Evolutionary conservation across 2,888 invertebrate genomes (phyloP).

Genomic region (Gymnosoma rotundatum): DNA sequence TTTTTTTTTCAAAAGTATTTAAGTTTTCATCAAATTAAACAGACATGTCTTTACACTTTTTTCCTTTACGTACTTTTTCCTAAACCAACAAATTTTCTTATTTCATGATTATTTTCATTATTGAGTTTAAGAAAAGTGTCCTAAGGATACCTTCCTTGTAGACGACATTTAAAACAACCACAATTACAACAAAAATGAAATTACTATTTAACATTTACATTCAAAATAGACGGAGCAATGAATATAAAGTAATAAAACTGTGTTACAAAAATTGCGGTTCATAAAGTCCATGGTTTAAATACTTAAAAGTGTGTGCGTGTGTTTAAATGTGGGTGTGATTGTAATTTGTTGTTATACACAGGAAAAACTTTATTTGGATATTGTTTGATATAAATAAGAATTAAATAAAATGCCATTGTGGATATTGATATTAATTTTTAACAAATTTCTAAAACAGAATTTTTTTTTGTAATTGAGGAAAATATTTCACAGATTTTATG

Average conservation of each 20-base stretch:
- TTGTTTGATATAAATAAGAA: too few relatives aligned
- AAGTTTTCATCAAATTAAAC: slow-evolving; percentile 55
- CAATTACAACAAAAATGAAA: neutral
- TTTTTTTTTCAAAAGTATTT: slow-evolving; percentile 32
- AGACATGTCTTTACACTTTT: slow-evolving; percentile 6
- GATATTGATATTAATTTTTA: too few relatives aligned
- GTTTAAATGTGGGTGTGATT: too few relatives aligned
- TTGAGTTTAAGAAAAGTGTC: neutral
- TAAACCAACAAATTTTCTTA: neutral
- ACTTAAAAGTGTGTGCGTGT: too few relatives aligned
- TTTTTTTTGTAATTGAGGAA: too few relatives aligned
- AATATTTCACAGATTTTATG: too few relatives aligned
- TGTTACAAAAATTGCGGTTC: too few relatives aligned
- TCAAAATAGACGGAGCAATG: slow-evolving; percentile 39
- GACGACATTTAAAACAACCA: neutral
- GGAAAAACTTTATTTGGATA: too few relatives aligned
- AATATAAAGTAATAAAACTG: slow-evolving; percentile 13
- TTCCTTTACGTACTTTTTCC: neutral
- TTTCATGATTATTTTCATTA: neutral
- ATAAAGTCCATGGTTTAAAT: too few relatives aligned
- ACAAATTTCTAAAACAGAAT: too few relatives aligned
- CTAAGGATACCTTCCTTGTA: slow-evolving; percentile 25
- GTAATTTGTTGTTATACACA: too few relatives aligned
- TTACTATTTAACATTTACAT: slow-evolving; percentile 31
- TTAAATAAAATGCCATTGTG: too few relatives aligned